These are phyloP conservation scores for Acomys russatus DNA, from an alignment of 2,797 vertebrate genomes.

Conservation along the genomic window DNA sequence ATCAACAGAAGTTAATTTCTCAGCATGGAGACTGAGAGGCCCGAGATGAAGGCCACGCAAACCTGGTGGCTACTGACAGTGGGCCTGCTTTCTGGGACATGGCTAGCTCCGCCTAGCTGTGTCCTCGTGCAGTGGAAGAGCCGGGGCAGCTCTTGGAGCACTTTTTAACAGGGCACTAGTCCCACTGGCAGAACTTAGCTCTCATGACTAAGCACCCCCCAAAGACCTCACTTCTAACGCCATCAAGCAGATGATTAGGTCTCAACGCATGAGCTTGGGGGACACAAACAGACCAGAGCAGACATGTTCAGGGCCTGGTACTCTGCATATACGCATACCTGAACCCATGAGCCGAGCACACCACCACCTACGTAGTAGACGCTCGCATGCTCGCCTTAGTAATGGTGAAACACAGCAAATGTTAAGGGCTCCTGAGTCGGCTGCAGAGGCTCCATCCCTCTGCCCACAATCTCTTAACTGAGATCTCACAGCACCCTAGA, in stretches of 20 bases:
- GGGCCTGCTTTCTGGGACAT: background rate
- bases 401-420: background rate
- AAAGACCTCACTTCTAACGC: background rate
- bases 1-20: background rate
- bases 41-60: background rate
- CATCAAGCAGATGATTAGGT: background rate
- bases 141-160: background rate
- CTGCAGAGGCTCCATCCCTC: background rate
- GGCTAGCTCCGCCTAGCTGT: background rate
- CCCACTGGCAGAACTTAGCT: background rate
- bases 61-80: too few relatives aligned
- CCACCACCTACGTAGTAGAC: too few relatives aligned
- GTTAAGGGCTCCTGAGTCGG: background rate
- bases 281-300: background rate
- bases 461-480: background rate
- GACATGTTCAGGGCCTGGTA: too few relatives aligned
- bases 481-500: background rate
- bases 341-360: rapidly evolving
- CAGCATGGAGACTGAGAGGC: background rate
- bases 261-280: background rate
- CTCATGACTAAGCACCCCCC: background rate
- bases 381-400: too few relatives aligned
- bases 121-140: background rate
- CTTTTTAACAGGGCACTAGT: background rate
- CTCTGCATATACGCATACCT: too few relatives aligned